Base-by-base conservation (phyloP, 2,797 vertebrate species). In the Champsocephalus esox region DNA sequence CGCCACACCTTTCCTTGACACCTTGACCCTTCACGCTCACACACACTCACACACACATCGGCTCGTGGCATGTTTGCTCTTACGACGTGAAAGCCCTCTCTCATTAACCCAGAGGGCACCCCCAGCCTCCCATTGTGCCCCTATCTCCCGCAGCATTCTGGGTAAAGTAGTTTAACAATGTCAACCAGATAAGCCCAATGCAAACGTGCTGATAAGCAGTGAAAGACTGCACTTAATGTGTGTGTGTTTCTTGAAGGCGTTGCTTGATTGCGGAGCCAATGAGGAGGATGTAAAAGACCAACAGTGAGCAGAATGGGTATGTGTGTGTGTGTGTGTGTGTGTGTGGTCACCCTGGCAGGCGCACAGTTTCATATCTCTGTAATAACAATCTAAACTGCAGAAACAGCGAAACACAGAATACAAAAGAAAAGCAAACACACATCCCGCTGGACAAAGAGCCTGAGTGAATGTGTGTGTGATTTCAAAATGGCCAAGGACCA, bases 91-190 rank as follows among this genome's bases (percentile, higher is more conserved):
- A 93, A 92, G 86, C 91, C 81, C 75, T 88, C 86, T 77, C 86
- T 92, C 92, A 93, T 94, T 94, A 94, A 93, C 93, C 90, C 78
- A 71, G 82, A 88, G 87, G 87, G 85, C 90, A 90, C 80, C 89
- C 84, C 75, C 62, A 78, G 84, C 76, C 90, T 87, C 75, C 86
- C 77, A 93, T 94, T 93, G 92, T 93, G 85, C 82, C 87, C 87
- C 86, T 93, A 93, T 93, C 92, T 93, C 85, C 87, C 28, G 44
- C 84, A 60, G 92, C 90, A 93, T 94, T 93, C 89, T 93, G 92
- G 93, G 92, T 94, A 93, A 92, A 93, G 93, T 93, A 94, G 92
- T 93, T 92, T 93, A 92, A 93, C 93, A 94, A 93, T 93, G 92
- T 93, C 92, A 91, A 77, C 84, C 82, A 82, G 93, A 94, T 94